Evolutionary conservation across 2,113 vertebrate genomes (phyloP).

Genomic region (Haemorhous mexicanus): DNA sequence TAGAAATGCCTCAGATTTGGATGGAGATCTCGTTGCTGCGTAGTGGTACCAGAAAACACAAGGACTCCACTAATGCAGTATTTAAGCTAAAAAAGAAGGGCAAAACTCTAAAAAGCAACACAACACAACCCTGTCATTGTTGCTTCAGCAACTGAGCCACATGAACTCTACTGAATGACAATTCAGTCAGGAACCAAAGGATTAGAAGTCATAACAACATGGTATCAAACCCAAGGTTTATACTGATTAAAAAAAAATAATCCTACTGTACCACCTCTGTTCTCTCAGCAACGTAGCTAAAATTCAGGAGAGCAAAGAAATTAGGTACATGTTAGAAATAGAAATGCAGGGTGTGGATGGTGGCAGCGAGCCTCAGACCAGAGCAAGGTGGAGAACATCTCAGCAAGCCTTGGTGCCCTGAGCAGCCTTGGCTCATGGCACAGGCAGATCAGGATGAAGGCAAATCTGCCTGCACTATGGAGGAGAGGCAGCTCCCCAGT

Average conservation of each 20-base stretch:
- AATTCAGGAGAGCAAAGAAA: not conserved
- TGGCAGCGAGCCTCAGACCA: not conserved
- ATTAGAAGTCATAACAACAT: not conserved
- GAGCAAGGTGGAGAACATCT: not conserved
- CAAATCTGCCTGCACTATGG: not conserved
- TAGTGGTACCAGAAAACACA: not conserved
- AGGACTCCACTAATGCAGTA: not conserved
- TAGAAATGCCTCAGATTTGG: not conserved
- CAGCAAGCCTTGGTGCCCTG: accelerated
- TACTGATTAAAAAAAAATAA: not conserved
- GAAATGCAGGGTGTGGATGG: not conserved
- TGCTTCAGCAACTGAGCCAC: not conserved
- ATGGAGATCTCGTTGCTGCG: not conserved
- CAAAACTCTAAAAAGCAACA: not conserved
- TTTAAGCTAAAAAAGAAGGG: not conserved
- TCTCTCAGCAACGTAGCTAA: not conserved
- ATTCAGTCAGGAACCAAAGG: not conserved
- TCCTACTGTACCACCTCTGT: not conserved
- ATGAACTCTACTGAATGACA: not conserved
- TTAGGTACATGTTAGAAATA: accelerated
- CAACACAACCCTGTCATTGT: not conserved
- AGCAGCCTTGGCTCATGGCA: not conserved
- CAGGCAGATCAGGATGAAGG: not conserved
- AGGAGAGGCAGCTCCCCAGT: not conserved
- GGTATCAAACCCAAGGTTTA: not conserved